A percentile compares a stretch with the other conserved stretches of the same genome.
These are phyloP conservation scores for Drosophila cognata DNA, from an alignment of 2,888 invertebrate species.

Conservation along the genomic window DNA sequence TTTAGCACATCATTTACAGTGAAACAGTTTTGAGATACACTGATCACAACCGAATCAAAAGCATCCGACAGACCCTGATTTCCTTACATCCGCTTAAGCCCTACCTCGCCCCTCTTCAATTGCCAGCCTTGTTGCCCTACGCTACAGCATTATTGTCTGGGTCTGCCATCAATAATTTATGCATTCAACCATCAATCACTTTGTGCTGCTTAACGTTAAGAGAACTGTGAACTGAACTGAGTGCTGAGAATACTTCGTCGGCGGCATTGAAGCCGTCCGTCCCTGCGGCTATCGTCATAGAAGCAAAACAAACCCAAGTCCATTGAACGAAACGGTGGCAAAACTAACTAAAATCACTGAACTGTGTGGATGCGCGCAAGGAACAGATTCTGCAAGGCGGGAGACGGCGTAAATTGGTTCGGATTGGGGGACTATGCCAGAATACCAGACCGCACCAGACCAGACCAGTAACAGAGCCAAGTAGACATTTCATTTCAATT, in stretches of 20 bases:
- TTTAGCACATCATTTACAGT: constrained; percentile 67
- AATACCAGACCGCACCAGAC: constrained; percentile 21
- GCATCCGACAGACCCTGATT: constrained; percentile 36
- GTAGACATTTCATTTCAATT: constrained; percentile 68
- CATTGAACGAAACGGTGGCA: constrained; percentile 38
- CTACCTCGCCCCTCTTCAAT: constrained; percentile 18
- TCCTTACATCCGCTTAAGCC: constrained; percentile 16
- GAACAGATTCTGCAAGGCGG: constrained; percentile 33
- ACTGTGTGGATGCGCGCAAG: constrained; percentile 65
- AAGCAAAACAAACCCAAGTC: constrained; percentile 53
- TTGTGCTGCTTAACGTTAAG: constrained; percentile 76
- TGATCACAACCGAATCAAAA: constrained; percentile 47
- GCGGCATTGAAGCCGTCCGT: constrained; percentile 7
- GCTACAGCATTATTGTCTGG: constrained; percentile 65
- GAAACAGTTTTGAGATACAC: constrained; percentile 31
- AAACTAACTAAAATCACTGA: constrained; percentile 75
- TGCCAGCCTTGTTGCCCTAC: constrained; percentile 11
- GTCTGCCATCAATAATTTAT: constrained; percentile 77
- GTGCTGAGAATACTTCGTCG: constrained; percentile 41
- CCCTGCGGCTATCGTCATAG: constrained; percentile 22
- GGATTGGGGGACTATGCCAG: constrained; percentile 43
- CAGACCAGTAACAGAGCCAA: constrained; percentile 32
- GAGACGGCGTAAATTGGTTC: constrained; percentile 70
- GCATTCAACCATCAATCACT: constrained; percentile 80
- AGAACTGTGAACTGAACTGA: constrained; percentile 53